Base-by-base conservation (phyloP, 2,113 vertebrate species). In the Bettongia penicillata region DNA sequence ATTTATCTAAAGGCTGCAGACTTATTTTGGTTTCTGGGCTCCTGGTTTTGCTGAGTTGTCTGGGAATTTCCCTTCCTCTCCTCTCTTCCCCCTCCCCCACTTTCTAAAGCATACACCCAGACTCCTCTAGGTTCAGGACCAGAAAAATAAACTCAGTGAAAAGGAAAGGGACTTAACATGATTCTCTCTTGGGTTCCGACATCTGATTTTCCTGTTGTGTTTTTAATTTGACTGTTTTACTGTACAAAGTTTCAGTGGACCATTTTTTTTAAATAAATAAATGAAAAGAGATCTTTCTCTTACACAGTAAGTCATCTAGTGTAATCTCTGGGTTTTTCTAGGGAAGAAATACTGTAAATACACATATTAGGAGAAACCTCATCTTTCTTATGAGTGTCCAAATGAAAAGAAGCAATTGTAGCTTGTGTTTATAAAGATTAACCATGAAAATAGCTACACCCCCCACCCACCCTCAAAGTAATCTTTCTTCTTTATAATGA, bases 11-110 rank as follows among this genome's bases (percentile, higher is more conserved):
- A 53, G 7, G 89, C 97, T 98, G 95, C 98, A 96, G 97, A 94
- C 94, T 98, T 98, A 96, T 98, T 98, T 98, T 98, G 96, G 95
- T 98, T 98, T 97, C 96, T 98, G 97, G 97, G 94, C 96, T 98
- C 98, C 97, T 97, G 97, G 96, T 94, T 98, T 95, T 97, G 95
- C 95, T 94, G 96, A 98, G 97, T 95, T 98, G 97, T 98, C 97
- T 98, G 93, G 94, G 96, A 98, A 98, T 98, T 98, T 98, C 98
- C 97, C 94, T 89, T 14, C 51, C 91, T n/a, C 94, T 47, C 48
- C 51, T 14, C 43, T 90, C 51, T 47, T 26, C 3, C 28, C 51
- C 51, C 48, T 90, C 49, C 49, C 49, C 89, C 47, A 48, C 49
- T 61, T 97, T 95, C n/a, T 43, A 91, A 92, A 96, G 47, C 28